Conservation (phyloP, 2,888 invertebrate species). For the Nysson spinosus region DNA sequence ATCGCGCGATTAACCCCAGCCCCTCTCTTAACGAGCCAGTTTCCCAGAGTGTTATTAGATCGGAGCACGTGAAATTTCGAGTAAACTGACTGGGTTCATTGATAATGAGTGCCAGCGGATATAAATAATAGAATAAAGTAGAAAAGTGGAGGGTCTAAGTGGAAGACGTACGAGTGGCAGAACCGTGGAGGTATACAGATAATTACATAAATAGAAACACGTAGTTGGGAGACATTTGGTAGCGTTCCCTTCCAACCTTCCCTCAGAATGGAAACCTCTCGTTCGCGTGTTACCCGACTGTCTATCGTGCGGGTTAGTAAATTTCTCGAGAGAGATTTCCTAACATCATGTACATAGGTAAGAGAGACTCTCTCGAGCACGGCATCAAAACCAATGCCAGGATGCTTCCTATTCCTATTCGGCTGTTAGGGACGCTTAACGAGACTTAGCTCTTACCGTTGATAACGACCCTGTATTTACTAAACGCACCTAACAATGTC, state of each 20-base stretch:
- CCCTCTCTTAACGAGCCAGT: too few relatives aligned
- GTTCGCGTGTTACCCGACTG: conserved; percentile 54
- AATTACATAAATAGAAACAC: conserved; percentile 21
- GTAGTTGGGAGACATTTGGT: conserved; percentile 46
- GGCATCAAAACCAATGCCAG: conserved; percentile 57
- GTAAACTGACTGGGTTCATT: background rate
- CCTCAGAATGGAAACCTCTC: conserved; percentile 40
- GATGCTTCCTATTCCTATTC: conserved; percentile 48
- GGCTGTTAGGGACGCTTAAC: conserved; percentile 58
- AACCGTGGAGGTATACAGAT: conserved; percentile 11
- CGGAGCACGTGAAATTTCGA: background rate
- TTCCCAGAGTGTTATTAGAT: background rate
- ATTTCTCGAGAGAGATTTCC: conserved; percentile 60
- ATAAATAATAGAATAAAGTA: background rate
- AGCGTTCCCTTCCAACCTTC: conserved; percentile 35
- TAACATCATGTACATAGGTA: conserved; percentile 46
- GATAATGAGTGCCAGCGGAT: background rate
- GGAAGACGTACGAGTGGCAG: conserved; percentile 3
- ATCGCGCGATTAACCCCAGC: too few relatives aligned
- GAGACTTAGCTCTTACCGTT: conserved; percentile 53
- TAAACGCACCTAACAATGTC: conserved; percentile 47
- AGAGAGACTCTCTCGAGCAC: conserved; percentile 46
- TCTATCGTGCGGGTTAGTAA: conserved; percentile 56
- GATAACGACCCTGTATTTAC: conserved; percentile 59
- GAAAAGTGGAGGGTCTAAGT: background rate